A percentile compares a stretch with the other conserved stretches of the same genome.
phyloP scores from a whole-genome alignment of 2,113 vertebrate genomes.

The Osmerus mordax region DNA sequence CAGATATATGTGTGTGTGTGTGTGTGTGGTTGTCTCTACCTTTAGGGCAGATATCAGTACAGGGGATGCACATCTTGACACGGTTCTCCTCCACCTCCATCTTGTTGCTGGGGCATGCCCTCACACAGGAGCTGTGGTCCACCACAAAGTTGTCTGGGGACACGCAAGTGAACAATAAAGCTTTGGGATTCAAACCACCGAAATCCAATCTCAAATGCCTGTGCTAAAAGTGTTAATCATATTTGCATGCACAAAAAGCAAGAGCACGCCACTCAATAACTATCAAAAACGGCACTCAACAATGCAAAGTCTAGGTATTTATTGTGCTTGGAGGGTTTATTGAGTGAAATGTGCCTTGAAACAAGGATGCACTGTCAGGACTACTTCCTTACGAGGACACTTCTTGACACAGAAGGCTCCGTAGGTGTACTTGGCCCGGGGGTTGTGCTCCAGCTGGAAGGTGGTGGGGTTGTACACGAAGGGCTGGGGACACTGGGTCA shows the following conservation, averaged over 20 bases:
- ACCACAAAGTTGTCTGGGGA: slow-evolving; percentile 95
- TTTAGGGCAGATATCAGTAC: slow-evolving; percentile 98
- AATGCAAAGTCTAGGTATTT: too few relatives aligned
- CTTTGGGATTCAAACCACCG: background rate
- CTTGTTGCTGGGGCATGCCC: slow-evolving; percentile 96
- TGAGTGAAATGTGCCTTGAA: too few relatives aligned
- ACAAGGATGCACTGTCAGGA: slow-evolving; percentile 16
- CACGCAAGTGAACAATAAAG: background rate
- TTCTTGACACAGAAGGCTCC: slow-evolving; percentile 98
- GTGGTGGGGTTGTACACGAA: slow-evolving; percentile 96
- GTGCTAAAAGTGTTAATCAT: too few relatives aligned
- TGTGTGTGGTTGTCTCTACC: slow-evolving; percentile 63
- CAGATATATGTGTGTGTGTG: too few relatives aligned
- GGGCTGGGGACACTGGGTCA: slow-evolving; percentile 95
- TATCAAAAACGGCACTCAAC: too few relatives aligned
- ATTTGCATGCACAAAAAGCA: too few relatives aligned
- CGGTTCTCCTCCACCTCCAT: slow-evolving; percentile 98
- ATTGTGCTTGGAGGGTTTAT: background rate
- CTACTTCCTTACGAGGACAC: slow-evolving; percentile 84
- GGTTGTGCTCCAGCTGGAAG: slow-evolving; percentile 93
- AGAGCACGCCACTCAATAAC: too few relatives aligned
- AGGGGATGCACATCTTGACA: slow-evolving; percentile 96
- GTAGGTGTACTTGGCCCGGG: slow-evolving; percentile 94
- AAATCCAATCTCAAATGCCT: background rate
- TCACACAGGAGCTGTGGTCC: slow-evolving; percentile 94